Conservation (phyloP, 2,113 vertebrate genomes). For the Carassius carassius region DNA sequence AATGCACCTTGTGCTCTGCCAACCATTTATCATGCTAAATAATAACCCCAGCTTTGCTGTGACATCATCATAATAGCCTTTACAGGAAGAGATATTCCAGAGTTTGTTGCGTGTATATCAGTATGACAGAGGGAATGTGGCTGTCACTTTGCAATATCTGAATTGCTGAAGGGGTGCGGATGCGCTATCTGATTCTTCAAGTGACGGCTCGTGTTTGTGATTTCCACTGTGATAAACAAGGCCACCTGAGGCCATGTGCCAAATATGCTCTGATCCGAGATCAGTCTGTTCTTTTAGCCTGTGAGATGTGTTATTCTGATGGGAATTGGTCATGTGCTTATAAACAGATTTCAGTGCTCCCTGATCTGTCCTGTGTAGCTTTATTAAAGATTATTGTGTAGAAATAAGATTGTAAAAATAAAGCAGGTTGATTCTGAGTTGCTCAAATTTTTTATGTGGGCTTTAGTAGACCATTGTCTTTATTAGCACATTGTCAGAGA, state of each 20-base stretch:
- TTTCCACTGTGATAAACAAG: conserved; percentile 50
- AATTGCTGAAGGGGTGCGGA: conserved; percentile 20
- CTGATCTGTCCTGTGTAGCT: conserved; percentile 24
- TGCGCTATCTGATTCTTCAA: conserved; percentile 36
- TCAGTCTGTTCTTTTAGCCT: conserved; percentile 19
- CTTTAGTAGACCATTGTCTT: not conserved
- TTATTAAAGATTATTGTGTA: not conserved
- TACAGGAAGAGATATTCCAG: conserved; percentile 47
- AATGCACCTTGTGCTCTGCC: conserved; percentile 61
- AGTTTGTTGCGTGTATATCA: conserved; percentile 34
- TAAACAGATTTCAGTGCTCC: conserved; percentile 19
- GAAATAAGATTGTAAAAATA: not conserved
- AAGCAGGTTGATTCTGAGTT: not conserved
- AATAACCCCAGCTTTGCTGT: conserved; percentile 69
- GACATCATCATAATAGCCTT: conserved; percentile 69
- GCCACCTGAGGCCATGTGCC: conserved; percentile 33
- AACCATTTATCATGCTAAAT: conserved; percentile 78
- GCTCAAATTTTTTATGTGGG: not conserved
- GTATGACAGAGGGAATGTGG: conserved; percentile 36
- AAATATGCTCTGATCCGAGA: conserved; percentile 9
- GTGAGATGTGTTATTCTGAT: not conserved
- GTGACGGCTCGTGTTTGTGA: conserved; percentile 31
- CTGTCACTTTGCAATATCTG: conserved; percentile 36
- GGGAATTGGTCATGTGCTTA: not conserved
- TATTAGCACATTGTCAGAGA: not conserved